phyloP scores from a whole-genome alignment of 2,113 vertebrate species.

The Smithornis capensis region DNA sequence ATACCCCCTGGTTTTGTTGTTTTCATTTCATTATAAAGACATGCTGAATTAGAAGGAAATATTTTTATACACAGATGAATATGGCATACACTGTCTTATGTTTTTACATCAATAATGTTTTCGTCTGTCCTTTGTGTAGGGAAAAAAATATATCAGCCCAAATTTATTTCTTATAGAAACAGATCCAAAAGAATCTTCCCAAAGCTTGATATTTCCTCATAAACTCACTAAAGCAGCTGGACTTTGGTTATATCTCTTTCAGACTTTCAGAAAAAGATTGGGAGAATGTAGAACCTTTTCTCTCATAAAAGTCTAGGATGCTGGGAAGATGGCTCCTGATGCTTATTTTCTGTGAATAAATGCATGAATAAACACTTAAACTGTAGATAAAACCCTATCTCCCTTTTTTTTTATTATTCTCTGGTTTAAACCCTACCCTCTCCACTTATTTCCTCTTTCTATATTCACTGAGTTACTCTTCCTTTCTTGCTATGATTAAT shows the following conservation, averaged over 20 bases:
- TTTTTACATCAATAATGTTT: neutral
- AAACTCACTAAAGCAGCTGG: neutral
- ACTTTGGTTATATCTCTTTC: neutral
- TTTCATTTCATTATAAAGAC: neutral
- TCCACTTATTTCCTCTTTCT: neutral
- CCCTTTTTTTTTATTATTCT: neutral
- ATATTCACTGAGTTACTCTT: neutral
- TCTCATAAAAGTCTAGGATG: neutral
- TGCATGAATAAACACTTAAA: neutral
- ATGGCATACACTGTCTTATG: fast-evolving
- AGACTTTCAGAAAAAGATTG: neutral
- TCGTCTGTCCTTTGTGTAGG: neutral
- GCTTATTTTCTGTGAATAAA: neutral
- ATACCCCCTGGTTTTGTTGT: neutral
- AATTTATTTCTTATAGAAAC: neutral
- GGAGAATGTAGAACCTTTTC: neutral
- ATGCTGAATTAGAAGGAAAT: neutral
- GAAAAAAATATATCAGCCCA: neutral
- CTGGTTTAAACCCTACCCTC: neutral
- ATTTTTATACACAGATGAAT: neutral
- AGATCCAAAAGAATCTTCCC: neutral
- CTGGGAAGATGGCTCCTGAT: neutral
- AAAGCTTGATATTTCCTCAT: neutral
- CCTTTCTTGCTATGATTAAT: neutral
- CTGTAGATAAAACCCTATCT: neutral